phyloP scores from a whole-genome alignment of 2,888 invertebrate species.

The Crocallis elinguaria region DNA sequence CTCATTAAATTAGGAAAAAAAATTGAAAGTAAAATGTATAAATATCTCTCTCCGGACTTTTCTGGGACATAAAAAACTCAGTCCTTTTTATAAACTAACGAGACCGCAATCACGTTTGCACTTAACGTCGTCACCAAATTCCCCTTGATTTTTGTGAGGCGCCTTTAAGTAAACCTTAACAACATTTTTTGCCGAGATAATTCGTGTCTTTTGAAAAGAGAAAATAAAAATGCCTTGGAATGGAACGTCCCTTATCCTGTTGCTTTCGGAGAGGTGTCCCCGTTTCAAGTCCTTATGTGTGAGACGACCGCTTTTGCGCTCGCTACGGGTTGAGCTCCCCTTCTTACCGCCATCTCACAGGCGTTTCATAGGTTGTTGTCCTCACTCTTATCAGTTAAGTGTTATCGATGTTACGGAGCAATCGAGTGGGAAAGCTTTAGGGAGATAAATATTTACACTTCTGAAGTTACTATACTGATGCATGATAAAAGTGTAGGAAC shows the following conservation, averaged over 20 bases:
- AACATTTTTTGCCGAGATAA: slow-evolving; percentile 31
- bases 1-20: background rate
- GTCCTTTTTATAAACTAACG: slow-evolving; percentile 21
- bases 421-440: slow-evolving; percentile 6
- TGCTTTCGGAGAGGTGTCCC: slow-evolving; percentile 22
- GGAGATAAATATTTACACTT: slow-evolving; percentile 15
- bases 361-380: slow-evolving; percentile 21
- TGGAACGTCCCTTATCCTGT: slow-evolving; percentile 29
- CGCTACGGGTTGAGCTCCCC: background rate
- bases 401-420: slow-evolving; percentile 17
- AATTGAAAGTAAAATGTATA: background rate
- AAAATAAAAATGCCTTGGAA: slow-evolving; percentile 28
- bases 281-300: slow-evolving; percentile 11
- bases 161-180: slow-evolving; percentile 29
- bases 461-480: background rate
- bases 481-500: background rate
- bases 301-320: background rate
- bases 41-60: background rate
- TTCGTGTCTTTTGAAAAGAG: slow-evolving; percentile 28
- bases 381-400: slow-evolving; percentile 27
- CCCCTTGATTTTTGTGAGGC: slow-evolving; percentile 25
- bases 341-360: background rate
- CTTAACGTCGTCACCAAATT: slow-evolving; percentile 23
- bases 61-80: slow-evolving; percentile 4
- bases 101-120: slow-evolving; percentile 22